These are phyloP conservation scores for Serripes groenlandicus DNA, from an alignment of 2,888 invertebrate species.

Conservation along the genomic window DNA sequence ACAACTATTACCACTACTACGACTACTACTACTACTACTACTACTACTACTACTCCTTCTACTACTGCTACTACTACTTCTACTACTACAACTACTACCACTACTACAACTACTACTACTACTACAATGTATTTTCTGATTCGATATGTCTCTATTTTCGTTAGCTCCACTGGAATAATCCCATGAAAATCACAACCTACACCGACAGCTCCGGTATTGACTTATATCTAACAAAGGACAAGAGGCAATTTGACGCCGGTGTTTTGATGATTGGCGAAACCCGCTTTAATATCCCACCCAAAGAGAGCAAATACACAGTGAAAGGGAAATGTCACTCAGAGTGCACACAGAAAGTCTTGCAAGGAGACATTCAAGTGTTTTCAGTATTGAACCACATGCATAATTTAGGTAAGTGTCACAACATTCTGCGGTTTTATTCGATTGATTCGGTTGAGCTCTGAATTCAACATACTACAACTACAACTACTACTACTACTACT, in stretches of 20 bases:
- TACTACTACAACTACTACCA: neutral
- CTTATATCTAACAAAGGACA: slow-evolving; percentile 65
- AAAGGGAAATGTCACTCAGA: slow-evolving; percentile 35
- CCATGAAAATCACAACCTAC: slow-evolving; percentile 33
- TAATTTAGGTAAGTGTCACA: slow-evolving; percentile 71
- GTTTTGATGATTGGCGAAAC: slow-evolving; percentile 65
- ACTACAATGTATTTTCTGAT: neutral
- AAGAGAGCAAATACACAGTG: slow-evolving; percentile 10
- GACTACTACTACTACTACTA: neutral
- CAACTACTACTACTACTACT: no score
- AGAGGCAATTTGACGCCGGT: slow-evolving; percentile 61
- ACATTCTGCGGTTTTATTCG: no score
- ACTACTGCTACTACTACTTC: neutral
- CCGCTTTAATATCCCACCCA: slow-evolving; percentile 66
- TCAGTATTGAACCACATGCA: slow-evolving; percentile 75
- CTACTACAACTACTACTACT: neutral
- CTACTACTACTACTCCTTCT: neutral
- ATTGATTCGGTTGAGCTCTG: no score
- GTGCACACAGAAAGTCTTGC: slow-evolving; percentile 42
- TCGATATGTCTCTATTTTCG: neutral
- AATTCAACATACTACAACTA: no score
- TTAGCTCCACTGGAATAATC: slow-evolving; percentile 75
- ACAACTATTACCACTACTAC: neutral
- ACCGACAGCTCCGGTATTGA: slow-evolving; percentile 68
- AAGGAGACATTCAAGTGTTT: slow-evolving; percentile 53